Base-by-base conservation (phyloP, 2,888 invertebrate genomes). In the Vesta saturnalis region DNA sequence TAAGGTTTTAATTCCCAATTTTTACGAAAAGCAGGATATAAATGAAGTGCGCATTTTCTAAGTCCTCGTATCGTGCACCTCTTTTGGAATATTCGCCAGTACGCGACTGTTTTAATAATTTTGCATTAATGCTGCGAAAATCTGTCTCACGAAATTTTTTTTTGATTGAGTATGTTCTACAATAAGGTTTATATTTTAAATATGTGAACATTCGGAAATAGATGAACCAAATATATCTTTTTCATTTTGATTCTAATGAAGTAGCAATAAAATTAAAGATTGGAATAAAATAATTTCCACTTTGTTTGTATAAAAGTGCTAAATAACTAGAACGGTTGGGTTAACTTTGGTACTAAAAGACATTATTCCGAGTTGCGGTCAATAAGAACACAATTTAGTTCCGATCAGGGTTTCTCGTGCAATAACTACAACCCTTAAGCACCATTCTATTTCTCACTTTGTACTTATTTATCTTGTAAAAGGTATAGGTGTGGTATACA, bases 301-400 rank as follows among this genome's bases (percentile, higher is more conserved):
- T 47, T 54, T 22, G 16, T 63, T 60, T 66, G 57, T 43, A 46
- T n/a, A 23, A 58, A 61, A 56, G 66, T 56, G 58, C 61, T 67
- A 61, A 67, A 61, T 47, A 47, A 61, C 57, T 30, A 21, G 16
- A 49, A 47, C 46, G 66, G 56, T 22, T 49, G 49, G 60, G 66
- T 67, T 61, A 61, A 61, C 57, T 61, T 39, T 56, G 47, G 56
- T 58, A 67, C 66, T 57, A 67, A 67, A 67, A 61, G 39, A 58
- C 66, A 67, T 61, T 61, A 61, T 67, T 67, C 43, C 56, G 66
- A 57, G 49, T 43, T 47, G 66, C 56, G 49, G 46, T 61, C 57
- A 61, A 67, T 67, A 66, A 66, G 56, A 60, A 35, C 56, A 66
- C 57, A 61, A 61, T 67, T 67, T 67, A 67, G 66, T 61, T 67